Evolutionary conservation across 1,140 invertebrate species (phyloP), one percentile per base, ranked within the genome.

Genomic region (Drosophila funebris): DNA sequence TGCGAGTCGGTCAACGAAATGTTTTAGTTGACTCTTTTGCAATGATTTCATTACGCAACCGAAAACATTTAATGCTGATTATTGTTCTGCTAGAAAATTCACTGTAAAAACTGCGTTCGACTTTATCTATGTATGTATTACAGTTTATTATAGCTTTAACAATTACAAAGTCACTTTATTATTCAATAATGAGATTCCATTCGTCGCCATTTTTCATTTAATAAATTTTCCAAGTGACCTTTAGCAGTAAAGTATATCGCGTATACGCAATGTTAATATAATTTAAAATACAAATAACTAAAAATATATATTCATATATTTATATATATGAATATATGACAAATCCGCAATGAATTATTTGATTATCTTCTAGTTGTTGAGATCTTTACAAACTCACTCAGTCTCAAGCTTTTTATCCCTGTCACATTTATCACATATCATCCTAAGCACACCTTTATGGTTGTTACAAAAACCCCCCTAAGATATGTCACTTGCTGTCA

Each of bases 401-500:
- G 22, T 22, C n/a, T 4, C n/a, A 46, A 68, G 11, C 36, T 37
- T 48, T 61, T 41, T 39, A 57, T 41, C 46, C 27, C 22, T 29
- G 41, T 56, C 41, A 46, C 33, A 53, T 46, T 41, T 41, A 54
- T 63, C 61, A 54, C 50, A 84, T 60, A 29, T 48, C 60, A 39
- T 60, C 14, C 62, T 54, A 24, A 48, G 46, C 14, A 46, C 57
- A 43, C 46, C 24, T 63, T 41, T 61, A 64, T 60, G 74, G 68
- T 64, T 71, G 64, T 76, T n/a, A n/a, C n/a, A n/a, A 76, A 78
- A 61, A 48, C 74, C 68, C 64, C 43, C 50, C n/a, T n/a, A n/a
- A 50, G 69, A 80, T 76, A 72, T 68, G 82, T 85, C 82, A 87
- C 66, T 85, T 48, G 58, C 82, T 87, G 82, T 87, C 82, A 85